Base-by-base conservation (phyloP, 2,888 invertebrate genomes). In the Amphiduros pacificus region DNA sequence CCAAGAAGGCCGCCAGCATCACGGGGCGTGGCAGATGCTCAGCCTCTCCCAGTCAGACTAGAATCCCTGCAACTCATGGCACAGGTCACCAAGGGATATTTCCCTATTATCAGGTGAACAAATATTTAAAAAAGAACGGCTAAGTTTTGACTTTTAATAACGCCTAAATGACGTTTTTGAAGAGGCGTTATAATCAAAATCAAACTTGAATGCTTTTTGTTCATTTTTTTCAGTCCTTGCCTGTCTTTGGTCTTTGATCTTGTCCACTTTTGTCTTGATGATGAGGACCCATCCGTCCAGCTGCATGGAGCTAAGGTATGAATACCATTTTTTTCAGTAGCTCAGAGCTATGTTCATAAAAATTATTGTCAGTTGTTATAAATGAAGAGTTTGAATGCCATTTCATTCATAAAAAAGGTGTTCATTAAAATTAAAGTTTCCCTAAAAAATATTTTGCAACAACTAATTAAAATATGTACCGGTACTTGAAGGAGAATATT, bases 61-160 rank as follows among this genome's bases (percentile, higher is more conserved):
- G 92, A 92, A 81, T 90, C 91, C 17, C 84, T 93, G 0, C 91
- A 91, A 84, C 87, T 83, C 2, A 71, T 84, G 26, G 75, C 77
- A 26, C 73, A 75, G 27, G 70, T 84, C 2, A 73, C 78, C 4
- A 80, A 77, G 60, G 78, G 77, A 55, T 83, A 83, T 68, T 83
- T 83, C 64, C 71, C 76, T 0, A 82, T 86, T 36, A 72, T 81
- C 55, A 76, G 78, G 82, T 82, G 69, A 58, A 36, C 36, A 36
- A 36, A 36, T 36, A 36, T 17, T 11, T 9, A 36, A 36, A 36
- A 36, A 36, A 11, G 17, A n/a, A n/a, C n/a, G n/a, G n/a, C n/a
- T n/a, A n/a, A n/a, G n/a, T n/a, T n/a, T n/a, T n/a, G n/a, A n/a
- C n/a, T n/a, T n/a, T n/a, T n/a, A n/a, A n/a, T n/a, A n/a, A n/a